Evolutionary conservation across 1,140 invertebrate species (phyloP), one percentile per base, ranked within the genome.

Genomic region (Frieseomelitta varia): DNA sequence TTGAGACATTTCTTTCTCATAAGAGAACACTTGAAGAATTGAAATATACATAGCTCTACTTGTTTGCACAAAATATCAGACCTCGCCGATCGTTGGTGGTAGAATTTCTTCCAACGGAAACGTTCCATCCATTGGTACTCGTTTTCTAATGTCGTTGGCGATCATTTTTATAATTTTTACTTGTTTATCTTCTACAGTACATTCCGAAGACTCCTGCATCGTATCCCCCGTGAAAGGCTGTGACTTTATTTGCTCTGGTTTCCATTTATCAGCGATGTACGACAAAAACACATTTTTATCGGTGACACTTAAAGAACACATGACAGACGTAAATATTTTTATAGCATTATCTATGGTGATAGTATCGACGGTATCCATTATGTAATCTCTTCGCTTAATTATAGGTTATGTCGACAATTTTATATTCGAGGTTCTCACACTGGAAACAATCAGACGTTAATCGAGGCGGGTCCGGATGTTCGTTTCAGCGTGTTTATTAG

Each of bases 71-170:
- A 77, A 47, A 55, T 71, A 76, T 58, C 89, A 90, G 91, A 95
- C 95, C 81, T 94, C 92, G 80, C 96, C 96, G 80, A 94, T 88
- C 68, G 90, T 93, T 56, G 96, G 96, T 77, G 93, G 90, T 51
- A 90, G 86, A 81, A 97, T 96, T 30, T 92, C 94, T 92, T 97
- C 96, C 61, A 96, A 95, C 71, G 95, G 90, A 84, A 96, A 93
- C 85, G 96, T 94, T 68, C 95, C 96, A 88, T 95, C 93, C 65
- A 95, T 91, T 55, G 96, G 96, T 58, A 97, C 87, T 85, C 95
- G 93, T 84, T 95, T 90, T 81, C 95, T 95, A 30, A 97, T 93
- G 63, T 96, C 94, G 63, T 95, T 90, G 4, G 94, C 95, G 85
- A 96, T 96, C 56, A 93, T 93, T 86, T 94, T 93, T 53, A 96